Percentiles rank a stretch among this genome's conserved stretches.
Evolutionary conservation across 92 coral and sea anemone genomes (phyloP).

Genomic region (Galaxea fascicularis): DNA sequence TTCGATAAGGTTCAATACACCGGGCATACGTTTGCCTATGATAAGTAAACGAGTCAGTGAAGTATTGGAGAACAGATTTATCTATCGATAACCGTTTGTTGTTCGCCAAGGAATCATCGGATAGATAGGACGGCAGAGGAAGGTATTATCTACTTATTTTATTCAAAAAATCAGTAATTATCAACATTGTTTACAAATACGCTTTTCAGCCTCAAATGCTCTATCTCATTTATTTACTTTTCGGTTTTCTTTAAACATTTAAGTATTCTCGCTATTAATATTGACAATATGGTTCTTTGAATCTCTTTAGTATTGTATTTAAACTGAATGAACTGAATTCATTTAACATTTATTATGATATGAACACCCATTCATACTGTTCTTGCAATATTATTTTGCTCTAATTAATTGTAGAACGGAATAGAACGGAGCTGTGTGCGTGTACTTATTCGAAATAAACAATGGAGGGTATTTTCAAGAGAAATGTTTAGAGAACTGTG

Average conservation of each 20-base stretch:
- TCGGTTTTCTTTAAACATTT: not conserved
- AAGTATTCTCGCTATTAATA: not conserved
- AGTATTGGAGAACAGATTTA: not conserved
- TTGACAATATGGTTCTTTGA: not conserved
- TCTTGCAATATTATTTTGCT: not conserved
- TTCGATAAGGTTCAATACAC: conserved; percentile 1
- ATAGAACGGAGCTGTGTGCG: too few species aligned
- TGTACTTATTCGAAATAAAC: too few species aligned
- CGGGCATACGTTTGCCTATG: not conserved
- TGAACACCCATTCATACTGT: not conserved
- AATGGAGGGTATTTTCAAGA: too few species aligned
- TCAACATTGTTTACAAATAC: not conserved
- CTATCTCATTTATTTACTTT: not conserved
- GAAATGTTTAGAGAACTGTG: too few species aligned
- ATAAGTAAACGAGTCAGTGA: not conserved
- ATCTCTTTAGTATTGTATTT: not conserved
- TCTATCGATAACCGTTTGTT: not conserved
- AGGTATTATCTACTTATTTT: not conserved
- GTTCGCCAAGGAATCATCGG: not conserved
- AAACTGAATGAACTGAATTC: not conserved
- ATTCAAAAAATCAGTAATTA: not conserved
- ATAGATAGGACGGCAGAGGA: not conserved
- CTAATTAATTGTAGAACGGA: too few species aligned
- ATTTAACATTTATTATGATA: not conserved
- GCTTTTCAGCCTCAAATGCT: not conserved